phyloP scores from a whole-genome alignment of 2,888 invertebrate genomes.

The Ophion ellenae region DNA sequence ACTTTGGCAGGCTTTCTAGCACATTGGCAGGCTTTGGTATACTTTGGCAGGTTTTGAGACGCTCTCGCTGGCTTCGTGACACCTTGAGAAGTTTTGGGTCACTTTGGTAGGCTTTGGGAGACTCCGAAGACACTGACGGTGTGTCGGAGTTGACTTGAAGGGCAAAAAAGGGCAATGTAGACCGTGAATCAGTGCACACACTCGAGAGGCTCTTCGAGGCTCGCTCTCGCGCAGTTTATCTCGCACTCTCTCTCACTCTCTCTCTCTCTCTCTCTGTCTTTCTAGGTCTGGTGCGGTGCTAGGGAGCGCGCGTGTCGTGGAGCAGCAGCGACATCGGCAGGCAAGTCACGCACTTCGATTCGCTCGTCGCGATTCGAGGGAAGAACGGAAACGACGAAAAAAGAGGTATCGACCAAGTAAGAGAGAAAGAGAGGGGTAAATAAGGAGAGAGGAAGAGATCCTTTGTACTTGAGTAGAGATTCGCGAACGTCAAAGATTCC shows the following conservation, averaged over 20 bases:
- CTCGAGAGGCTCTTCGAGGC: background rate
- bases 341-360: conserved; percentile 74
- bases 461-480: conserved; percentile 42
- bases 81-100: background rate
- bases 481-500: conserved; percentile 42
- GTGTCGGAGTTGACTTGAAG: background rate
- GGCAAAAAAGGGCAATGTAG: background rate
- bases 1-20: background rate
- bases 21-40: background rate
- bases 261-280: conserved; percentile 6
- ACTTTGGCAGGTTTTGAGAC: background rate
- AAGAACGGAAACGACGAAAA: conserved; percentile 70
- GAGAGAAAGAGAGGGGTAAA: conserved; percentile 1
- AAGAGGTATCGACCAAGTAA: conserved; percentile 38
- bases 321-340: conserved; percentile 62
- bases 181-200: background rate
- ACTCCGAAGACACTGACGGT: background rate
- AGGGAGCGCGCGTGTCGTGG: conserved; percentile 49
- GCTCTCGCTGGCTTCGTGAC: background rate
- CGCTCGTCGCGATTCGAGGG: conserved; percentile 66
- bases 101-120: background rate
- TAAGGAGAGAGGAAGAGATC: conserved; percentile 14
- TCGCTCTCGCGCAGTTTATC: background rate
- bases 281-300: background rate
- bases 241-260: background rate